Base-by-base conservation (phyloP, 2,797 vertebrate genomes). In the Sebastes variabilis region DNA sequence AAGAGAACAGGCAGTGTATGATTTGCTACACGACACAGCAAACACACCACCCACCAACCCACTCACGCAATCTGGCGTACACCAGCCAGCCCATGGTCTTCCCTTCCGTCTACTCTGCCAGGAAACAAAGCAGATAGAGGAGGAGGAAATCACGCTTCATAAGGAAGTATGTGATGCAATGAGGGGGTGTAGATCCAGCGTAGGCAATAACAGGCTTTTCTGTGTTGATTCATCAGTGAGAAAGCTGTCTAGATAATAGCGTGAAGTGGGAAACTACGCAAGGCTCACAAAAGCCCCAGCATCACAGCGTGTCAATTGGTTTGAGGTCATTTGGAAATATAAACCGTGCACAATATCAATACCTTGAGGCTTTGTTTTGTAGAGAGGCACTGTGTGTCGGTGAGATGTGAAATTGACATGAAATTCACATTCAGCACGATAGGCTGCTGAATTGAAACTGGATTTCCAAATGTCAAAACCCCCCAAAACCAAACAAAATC, bases 1-100 rank as follows among this genome's bases (percentile, higher is more conserved):
- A 92, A 95, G 90, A 94, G 89, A 91, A 27, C 86, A 90, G 77
- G 80, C 88, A 89, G 83, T 93, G 92, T 94, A 20, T 8, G 38
- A 65, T 65, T 65, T 49, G 60, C 55, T 66, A 49, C 81, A 91
- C 91, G 89, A 93, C 90, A 85, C 83, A 87, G 81, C 86, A 65
- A 79, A 83, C 88, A 84, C 84, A 42, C 79, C 87, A 86, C 85
- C 85, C 77, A 42, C 24, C 38, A 27, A 56, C 30, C 54, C 32
- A 42, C 68, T 87, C 90, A 79, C 80, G 86, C 87, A 90, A 77
- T 85, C 77, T 83, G 83, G 72, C 80, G 75, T 22, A 56, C 85
- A 58, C 62, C 22, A 82, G 55, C 54, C 83, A 70, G 72, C 72
- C 52, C 49, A 25, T 9, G 18, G 77, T 84, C 81, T 84, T 82